Evolutionary conservation across 2,113 vertebrate genomes (phyloP), one percentile per base, ranked within the genome.

Genomic region (Ammodytes dubius): DNA sequence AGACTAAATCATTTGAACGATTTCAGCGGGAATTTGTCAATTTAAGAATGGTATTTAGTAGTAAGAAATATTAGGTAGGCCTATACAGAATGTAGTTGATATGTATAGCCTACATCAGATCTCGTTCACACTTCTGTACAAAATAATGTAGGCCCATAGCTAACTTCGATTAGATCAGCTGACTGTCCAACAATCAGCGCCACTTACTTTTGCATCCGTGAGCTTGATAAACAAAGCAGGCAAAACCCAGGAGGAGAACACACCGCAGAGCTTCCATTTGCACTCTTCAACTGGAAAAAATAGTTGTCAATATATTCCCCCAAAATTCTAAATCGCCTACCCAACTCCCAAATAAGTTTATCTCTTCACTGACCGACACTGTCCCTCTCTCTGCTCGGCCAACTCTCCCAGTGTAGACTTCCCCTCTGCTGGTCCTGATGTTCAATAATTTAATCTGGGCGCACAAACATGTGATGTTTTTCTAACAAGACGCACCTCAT

Each of bases 401-500:
- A 68, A 60, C 79, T 81, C 77, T 73, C 35, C 11, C 7, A 68
- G 43, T 37, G 27, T 27, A 27, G 27, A 2, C 58, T 14, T 68
- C 66, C 59, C 42, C 59, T 7, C 61, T 75, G 58, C 19, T 43
- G 54, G 52, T 54, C 73, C 77, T 58, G 66, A 12, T 58, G 75
- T 67, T 54, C 50, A 27, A 7, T 86, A 83, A 94, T 94, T 88
- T 77, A 94, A 94, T 93, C 74, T 68, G 72, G 56, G 85, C 72
- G 27, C 90, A 80, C 73, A 74, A 80, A 83, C 95, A 95, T 94
- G 95, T 95, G 95, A 94, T 65, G 84, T 74, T 77, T 27, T 83
- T 82, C 70, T 94, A 95, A 96, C 90, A 63, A 91, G 95, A 92
- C 84, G 92, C 96, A 79, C 65, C 93, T 91, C 68, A 57, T 84